Evolutionary conservation across 1,140 invertebrate genomes (phyloP).

Genomic region (Drosophila quadrilineata): DNA sequence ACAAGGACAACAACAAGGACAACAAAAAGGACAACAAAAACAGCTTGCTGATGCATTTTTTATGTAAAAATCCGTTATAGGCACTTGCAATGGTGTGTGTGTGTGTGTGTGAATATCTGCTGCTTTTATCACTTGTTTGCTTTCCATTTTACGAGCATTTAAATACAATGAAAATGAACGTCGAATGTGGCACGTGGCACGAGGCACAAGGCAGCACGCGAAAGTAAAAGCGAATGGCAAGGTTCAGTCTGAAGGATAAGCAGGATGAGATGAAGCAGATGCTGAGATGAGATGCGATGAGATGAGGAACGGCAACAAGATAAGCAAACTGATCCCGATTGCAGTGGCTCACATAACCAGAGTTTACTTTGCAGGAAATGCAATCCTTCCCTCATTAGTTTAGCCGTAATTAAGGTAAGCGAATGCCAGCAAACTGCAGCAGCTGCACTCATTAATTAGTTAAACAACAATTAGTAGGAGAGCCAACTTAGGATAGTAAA

Average conservation of each 20-base stretch:
- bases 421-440: too few species aligned
- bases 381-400: neutral
- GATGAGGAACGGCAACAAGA: neutral
- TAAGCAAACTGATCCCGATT: too few species aligned
- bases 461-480: neutral
- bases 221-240: neutral
- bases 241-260: too few species aligned
- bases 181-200: constrained; percentile 8
- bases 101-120: constrained; percentile 18
- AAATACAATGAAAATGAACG: constrained; percentile 55
- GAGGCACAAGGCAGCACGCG: too few species aligned
- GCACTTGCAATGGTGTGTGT: constrained; percentile 8
- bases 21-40: too few species aligned
- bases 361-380: neutral
- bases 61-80: constrained; percentile 57
- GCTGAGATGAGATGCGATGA: neutral
- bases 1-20: too few species aligned
- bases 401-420: neutral
- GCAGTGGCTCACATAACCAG: neutral
- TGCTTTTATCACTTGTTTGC: constrained; percentile 68
- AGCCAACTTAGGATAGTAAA: constrained; percentile 1
- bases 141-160: constrained; percentile 61
- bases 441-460: neutral
- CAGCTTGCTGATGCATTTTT: constrained; percentile 69
- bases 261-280: too few species aligned